Evolutionary conservation across 2,113 vertebrate species (phyloP), one percentile per base, ranked within the genome.

Genomic region (Corythoichthys haematopterus): DNA sequence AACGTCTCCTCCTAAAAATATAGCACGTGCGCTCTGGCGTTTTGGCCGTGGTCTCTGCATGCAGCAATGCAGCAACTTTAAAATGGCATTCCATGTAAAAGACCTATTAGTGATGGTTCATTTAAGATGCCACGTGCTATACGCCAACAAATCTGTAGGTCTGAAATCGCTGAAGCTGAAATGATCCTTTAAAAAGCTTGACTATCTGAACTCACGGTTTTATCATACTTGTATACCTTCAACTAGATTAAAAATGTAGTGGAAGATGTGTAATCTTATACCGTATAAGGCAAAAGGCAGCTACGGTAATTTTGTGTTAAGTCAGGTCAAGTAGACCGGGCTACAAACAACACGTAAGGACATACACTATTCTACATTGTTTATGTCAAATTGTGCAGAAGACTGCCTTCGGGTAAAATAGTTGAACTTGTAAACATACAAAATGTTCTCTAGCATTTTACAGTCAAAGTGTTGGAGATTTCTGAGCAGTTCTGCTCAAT

Each of bases 1-100:
- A 59, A 74, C 38, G 40, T 63, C 65, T 38, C 10, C 71, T 28
- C 35, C 1, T 16, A 66, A 35, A 69, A 68, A 73, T 81, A 50
- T 64, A 51, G 43, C 43, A 65, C 71, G 16, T 5, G n/a, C 4
- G 37, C 38, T 45, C 71, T 69, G 55, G 68, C 52, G 71, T 55
- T 11, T 8, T 33, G 38, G 11, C n/a, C 66, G 10, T 56, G 48
- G 28, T 59, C 33, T 61, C 50, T 64, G 16, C 70, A 46, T 65
- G 38, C 15, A 66, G 10, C 14, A 51, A 40, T 36, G 1, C 40
- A 53, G 1, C 40, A 53, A 66, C 33, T 62, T 76, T 51, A n/a
- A 11, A 63, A 5, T 35, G 3, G 13, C 3, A 52, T 2, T 65
- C 15, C 28, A 33, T 66, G 28, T 3, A 46, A 60, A 16, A 40